Evolutionary conservation across 2,888 invertebrate species (phyloP).

Genomic region (Atherix ibis): DNA sequence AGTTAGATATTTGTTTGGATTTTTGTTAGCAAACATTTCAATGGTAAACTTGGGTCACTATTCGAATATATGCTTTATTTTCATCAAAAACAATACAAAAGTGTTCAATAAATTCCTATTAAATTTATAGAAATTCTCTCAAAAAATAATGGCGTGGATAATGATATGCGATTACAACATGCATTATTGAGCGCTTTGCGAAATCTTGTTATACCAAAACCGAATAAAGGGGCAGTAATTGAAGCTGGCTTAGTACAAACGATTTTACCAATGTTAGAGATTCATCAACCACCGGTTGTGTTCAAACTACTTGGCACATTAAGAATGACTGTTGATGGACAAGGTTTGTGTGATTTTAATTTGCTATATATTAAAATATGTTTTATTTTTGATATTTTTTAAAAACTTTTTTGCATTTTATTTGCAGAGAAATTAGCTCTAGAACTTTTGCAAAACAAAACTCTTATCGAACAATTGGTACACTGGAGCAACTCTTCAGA

Average conservation of each 20-base stretch:
- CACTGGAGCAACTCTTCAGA: slow-evolving; percentile 64
- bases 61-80: no score
- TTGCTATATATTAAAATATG: background rate
- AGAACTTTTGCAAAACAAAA: slow-evolving; percentile 43
- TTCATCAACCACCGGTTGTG: slow-evolving; percentile 61
- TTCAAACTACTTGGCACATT: slow-evolving; percentile 75
- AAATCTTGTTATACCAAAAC: slow-evolving; percentile 55
- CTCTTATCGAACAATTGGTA: slow-evolving; percentile 49
- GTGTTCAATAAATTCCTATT: no score
- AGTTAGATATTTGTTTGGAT: no score
- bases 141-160: slow-evolving; percentile 41
- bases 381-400: background rate
- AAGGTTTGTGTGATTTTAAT: slow-evolving; percentile 37
- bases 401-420: slow-evolving; percentile 6
- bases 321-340: slow-evolving; percentile 73
- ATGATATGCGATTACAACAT: slow-evolving; percentile 40
- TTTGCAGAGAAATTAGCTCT: slow-evolving; percentile 51
- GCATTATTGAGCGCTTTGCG: slow-evolving; percentile 50
- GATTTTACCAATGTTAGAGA: slow-evolving; percentile 50
- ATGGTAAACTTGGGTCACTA: no score
- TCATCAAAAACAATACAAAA: no score
- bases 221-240: slow-evolving; percentile 59
- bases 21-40: no score
- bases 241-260: slow-evolving; percentile 57
- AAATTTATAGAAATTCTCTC: slow-evolving; percentile 32